Conservation (phyloP, 2,113 vertebrate genomes). For the Sitta europaea region DNA sequence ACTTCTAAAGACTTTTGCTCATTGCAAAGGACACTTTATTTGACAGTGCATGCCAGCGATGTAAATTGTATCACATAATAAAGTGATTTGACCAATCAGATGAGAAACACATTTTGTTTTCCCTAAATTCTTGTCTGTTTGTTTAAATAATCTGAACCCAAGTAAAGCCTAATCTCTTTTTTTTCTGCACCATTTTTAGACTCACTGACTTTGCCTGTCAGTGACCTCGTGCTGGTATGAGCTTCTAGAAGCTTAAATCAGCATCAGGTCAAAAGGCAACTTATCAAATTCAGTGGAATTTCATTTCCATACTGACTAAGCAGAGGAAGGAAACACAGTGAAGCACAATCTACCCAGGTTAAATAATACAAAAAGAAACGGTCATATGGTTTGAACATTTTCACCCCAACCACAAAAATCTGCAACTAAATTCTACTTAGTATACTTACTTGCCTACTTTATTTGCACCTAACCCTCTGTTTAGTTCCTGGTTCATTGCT, state of each 20-base stretch:
- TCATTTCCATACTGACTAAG: slow-evolving; percentile 3
- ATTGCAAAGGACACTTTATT: slow-evolving; percentile 40
- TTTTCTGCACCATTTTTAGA: slow-evolving; percentile 19
- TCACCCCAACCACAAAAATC: not conserved
- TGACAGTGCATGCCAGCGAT: slow-evolving; percentile 39
- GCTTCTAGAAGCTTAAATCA: slow-evolving; percentile 36
- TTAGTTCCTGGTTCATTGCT: not conserved
- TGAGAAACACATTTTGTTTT: slow-evolving; percentile 41
- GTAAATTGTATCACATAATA: slow-evolving; percentile 67
- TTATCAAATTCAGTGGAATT: slow-evolving; percentile 24
- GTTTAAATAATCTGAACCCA: slow-evolving; percentile 44
- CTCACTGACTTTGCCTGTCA: slow-evolving; percentile 28
- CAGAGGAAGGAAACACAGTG: not conserved
- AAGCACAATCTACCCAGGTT: not conserved
- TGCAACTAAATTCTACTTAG: not conserved
- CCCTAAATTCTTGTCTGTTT: slow-evolving; percentile 34
- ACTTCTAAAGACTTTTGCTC: slow-evolving; percentile 39
- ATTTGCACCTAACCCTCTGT: not conserved
- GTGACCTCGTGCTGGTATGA: not conserved
- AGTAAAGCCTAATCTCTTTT: slow-evolving; percentile 32
- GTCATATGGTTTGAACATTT: not conserved
- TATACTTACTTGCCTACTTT: not conserved
- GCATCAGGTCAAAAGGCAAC: not conserved
- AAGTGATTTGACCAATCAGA: slow-evolving; percentile 60
- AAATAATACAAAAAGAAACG: not conserved